Conservation (phyloP, 2,888 invertebrate species). For the Brassicogethes aeneus region DNA sequence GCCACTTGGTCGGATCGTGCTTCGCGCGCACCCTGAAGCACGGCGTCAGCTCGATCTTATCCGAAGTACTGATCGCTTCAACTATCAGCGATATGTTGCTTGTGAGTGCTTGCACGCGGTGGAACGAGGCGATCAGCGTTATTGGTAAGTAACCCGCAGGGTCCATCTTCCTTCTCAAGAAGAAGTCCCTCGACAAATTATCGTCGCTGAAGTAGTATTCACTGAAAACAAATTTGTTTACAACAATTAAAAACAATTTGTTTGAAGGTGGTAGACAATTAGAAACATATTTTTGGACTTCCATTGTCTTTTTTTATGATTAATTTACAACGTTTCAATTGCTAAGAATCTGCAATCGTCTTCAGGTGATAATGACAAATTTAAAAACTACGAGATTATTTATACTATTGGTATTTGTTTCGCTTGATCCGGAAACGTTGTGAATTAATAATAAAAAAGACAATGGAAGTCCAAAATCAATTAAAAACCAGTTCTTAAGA, state of each 20-base stretch:
- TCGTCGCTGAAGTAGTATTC: constrained; percentile 99
- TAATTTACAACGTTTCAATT: too few relatives aligned
- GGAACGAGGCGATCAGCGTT: constrained; percentile 90
- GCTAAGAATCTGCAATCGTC: too few relatives aligned
- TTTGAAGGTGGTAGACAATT: too few relatives aligned
- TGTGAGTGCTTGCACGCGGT: constrained; percentile 82
- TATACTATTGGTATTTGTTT: too few relatives aligned
- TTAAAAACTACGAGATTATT: too few relatives aligned
- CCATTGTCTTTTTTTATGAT: too few relatives aligned
- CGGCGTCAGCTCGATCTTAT: constrained; percentile 67
- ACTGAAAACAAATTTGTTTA: constrained; percentile 54
- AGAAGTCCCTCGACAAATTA: constrained; percentile 92
- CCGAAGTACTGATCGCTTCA: constrained; percentile 77
- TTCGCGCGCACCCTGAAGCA: constrained; percentile 69
- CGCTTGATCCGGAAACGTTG: too few relatives aligned
- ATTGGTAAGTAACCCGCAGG: constrained; percentile 88
- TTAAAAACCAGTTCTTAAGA: too few relatives aligned
- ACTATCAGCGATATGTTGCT: constrained; percentile 76
- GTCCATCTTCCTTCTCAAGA: constrained; percentile 94
- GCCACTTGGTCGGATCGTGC: constrained; percentile 81
- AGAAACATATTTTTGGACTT: too few relatives aligned
- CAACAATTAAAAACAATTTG: constrained; percentile 3
- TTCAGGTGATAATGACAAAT: too few relatives aligned
- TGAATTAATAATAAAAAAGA: too few relatives aligned
- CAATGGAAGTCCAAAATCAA: too few relatives aligned